Evolutionary conservation across 2,888 invertebrate species (phyloP).

Genomic region (Lacanobia wlatinum): DNA sequence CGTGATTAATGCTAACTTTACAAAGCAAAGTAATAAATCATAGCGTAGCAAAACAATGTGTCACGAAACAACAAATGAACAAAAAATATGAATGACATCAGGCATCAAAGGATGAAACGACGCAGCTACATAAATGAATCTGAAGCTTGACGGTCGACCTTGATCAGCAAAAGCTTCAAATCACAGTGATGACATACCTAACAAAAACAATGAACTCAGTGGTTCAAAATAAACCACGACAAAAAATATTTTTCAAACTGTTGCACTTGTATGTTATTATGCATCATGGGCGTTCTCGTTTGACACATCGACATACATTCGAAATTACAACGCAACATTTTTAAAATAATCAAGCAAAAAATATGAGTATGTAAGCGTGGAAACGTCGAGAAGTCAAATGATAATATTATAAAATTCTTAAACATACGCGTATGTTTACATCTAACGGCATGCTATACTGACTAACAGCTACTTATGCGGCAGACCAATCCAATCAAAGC

Average conservation of each 20-base stretch:
- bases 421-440: slow-evolving; percentile 1
- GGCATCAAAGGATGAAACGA: slow-evolving; percentile 28
- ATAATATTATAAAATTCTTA: slow-evolving; percentile 11
- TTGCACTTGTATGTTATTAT: not conserved
- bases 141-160: slow-evolving; percentile 33
- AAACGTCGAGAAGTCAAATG: not conserved
- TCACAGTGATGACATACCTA: not conserved
- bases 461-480: not conserved
- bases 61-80: slow-evolving; percentile 47
- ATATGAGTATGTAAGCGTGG: not conserved
- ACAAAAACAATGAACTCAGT: not conserved
- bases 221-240: slow-evolving; percentile 30
- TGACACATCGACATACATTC: not conserved
- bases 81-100: slow-evolving; percentile 58
- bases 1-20: slow-evolving; percentile 31
- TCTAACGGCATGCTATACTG: not conserved
- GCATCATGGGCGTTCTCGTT: not conserved
- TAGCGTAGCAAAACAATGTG: slow-evolving; percentile 49
- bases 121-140: slow-evolving; percentile 17
- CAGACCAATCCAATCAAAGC: not conserved
- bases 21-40: slow-evolving; percentile 46
- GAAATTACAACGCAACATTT: not conserved
- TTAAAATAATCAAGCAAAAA: slow-evolving; percentile 11
- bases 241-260: slow-evolving; percentile 10
- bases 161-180: slow-evolving; percentile 12